phyloP scores from a whole-genome alignment of 2,113 vertebrate genomes.

The human region GRCh38 chrX:110013501-110014000 shows the following conservation, averaged over 20 bases:
- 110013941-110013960: not conserved
- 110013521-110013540: not conserved
- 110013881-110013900: not conserved
- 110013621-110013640: slow-evolving; percentile 21
- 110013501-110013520: not conserved
- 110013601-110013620: not conserved
- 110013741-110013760: not conserved
- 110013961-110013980: not conserved
- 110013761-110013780: slow-evolving; percentile 7
- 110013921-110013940: not conserved
- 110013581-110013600: not conserved
- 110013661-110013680: not conserved
- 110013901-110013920: not conserved
- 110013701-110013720: not conserved
- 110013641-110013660: not conserved
- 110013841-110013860: slow-evolving; percentile 12
- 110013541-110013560: slow-evolving; percentile 8
- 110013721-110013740: not conserved
- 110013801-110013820: not conserved
- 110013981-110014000: slow-evolving; percentile 11
- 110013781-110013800: slow-evolving; percentile 25
- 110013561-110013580: not conserved
- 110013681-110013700: slow-evolving; percentile 22
- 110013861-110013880: not conserved
- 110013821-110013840: not conserved